Conservation (phyloP, 2,797 vertebrate genomes). For the Eospalax fontanierii region DNA sequence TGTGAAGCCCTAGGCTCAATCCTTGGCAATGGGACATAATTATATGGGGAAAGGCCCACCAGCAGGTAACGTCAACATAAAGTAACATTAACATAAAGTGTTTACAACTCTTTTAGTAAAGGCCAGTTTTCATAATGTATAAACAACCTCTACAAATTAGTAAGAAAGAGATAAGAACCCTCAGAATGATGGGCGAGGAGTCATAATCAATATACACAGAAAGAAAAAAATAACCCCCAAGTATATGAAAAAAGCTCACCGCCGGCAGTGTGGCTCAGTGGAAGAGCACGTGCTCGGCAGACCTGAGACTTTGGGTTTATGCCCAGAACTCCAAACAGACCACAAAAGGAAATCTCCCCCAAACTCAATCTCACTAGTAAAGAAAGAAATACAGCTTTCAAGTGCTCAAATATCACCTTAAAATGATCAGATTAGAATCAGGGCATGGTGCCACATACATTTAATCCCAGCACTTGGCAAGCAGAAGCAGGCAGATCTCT, state of each 20-base stretch:
- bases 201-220: not conserved
- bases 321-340: not conserved
- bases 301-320: not conserved
- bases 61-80: no score
- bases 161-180: conserved; percentile 10
- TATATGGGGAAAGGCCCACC: not conserved
- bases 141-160: conserved; percentile 6
- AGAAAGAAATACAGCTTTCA: conserved; percentile 15
- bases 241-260: not conserved
- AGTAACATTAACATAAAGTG: conserved; percentile 36
- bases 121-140: conserved; percentile 26
- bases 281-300: not conserved
- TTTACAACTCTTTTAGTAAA: not conserved
- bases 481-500: no score
- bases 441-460: no score
- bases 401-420: not conserved
- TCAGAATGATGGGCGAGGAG: not conserved
- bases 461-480: no score
- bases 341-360: not conserved
- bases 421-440: no score
- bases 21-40: not conserved
- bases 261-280: not conserved
- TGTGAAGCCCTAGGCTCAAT: not conserved
- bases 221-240: not conserved
- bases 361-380: not conserved